Evolutionary conservation across 1,140 invertebrate species (phyloP), one percentile per base, ranked within the genome.

Genomic region (Thaumatotibia leucotreta): DNA sequence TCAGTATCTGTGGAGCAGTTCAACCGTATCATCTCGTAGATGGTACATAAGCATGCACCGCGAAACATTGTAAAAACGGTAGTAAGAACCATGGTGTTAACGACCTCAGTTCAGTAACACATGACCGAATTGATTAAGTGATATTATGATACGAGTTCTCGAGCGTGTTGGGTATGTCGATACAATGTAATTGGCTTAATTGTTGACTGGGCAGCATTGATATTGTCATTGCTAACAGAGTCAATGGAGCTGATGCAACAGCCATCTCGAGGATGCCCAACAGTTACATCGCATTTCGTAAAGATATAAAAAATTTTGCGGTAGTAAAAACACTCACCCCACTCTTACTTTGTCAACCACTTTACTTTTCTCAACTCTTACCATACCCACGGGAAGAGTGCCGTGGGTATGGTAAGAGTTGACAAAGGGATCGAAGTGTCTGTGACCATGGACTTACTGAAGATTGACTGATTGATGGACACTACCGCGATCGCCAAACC

Each of bases 121-220:
- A 75, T 78, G 79, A 85, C 79, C 76, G 77, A 83, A 82, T 84
- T 83, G 83, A 86, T 84, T 82, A 76, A 79, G 73, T 71, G 77
- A 73, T 88, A 84, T 86, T 82, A 82, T 79, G 73, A 80, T 82
- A 78, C 71, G 69, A 74, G 64, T 71, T 64, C 75, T 75, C 77
- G 75, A 72, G 76, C 72, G 69, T 54, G 71, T 62, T 64, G 71
- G 69, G 61, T 67, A 73, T 69, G 70, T 66, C 80, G 73, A 85
- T 82, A 82, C 75, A 77, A 73, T 84, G 76, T 85, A 83, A 86
- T 85, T 83, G 82, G 33, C 72, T 82, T 83, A 86, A 88, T 86
- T 82, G 75, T 61, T 70, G 68, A 54, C 33, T 32, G 29, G 50
- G 20, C 33, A 49, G 10, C n/a, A 8, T 61, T 54, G 35, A 8